Evolutionary conservation across 1,140 invertebrate genomes (phyloP).

Genomic region (Solenopsis invicta): DNA sequence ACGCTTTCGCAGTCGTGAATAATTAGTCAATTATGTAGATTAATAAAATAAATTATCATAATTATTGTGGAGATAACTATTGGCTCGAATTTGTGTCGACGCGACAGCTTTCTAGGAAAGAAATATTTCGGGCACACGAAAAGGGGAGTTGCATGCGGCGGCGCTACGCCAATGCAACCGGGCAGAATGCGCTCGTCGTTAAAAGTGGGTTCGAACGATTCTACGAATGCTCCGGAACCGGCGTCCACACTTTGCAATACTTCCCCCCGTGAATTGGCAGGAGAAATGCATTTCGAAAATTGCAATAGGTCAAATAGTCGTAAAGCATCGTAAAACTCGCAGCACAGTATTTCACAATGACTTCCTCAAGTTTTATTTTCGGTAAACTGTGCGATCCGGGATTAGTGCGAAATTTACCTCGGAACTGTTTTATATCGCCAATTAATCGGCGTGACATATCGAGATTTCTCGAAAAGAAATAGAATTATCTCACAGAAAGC

Average conservation of each 20-base stretch:
- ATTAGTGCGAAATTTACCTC: not conserved
- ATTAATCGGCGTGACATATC: conserved; percentile 28
- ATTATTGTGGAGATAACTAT: not conserved
- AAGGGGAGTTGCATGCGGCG: not conserved
- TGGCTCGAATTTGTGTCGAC: not conserved
- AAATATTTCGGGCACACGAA: not conserved
- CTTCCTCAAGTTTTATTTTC: conserved; percentile 22
- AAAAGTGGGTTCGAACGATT: conserved; percentile 63
- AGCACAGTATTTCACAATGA: not conserved
- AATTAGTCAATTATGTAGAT: not conserved
- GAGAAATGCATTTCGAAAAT: conserved; percentile 36
- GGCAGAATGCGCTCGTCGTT: conserved; percentile 55
- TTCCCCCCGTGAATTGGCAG: conserved; percentile 32
- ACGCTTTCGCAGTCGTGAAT: not conserved
- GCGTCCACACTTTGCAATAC: conserved; percentile 44
- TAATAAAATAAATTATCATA: too few species aligned
- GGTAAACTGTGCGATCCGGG: not conserved
- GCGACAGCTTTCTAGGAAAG: not conserved
- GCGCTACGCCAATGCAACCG: conserved; percentile 57
- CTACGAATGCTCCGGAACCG: conserved; percentile 58
- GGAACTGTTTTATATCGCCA: not conserved
- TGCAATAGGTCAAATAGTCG: conserved; percentile 14
- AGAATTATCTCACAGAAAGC: conserved; percentile 18
- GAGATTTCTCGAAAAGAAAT: not conserved
- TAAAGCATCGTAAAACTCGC: conserved; percentile 11